These are phyloP conservation scores for Drosophila mauritiana DNA, from an alignment of 1,140 invertebrate species.

Conservation along the genomic window DNA sequence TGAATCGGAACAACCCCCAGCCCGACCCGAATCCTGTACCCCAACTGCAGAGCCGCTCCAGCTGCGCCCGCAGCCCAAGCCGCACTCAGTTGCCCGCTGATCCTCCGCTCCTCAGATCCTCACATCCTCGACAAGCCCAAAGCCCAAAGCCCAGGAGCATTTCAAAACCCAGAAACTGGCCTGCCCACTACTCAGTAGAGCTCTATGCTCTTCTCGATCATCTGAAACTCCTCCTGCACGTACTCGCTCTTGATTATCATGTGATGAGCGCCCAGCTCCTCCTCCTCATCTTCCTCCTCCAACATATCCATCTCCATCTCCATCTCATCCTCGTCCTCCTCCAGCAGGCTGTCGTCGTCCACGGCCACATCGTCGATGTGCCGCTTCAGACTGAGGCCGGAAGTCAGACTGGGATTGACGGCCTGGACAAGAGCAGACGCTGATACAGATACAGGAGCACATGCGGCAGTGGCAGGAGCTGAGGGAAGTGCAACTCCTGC, in stretches of 20 bases:
- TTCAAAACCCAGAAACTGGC: constrained; percentile 12
- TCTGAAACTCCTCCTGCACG: constrained; percentile 52
- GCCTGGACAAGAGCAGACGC: background rate
- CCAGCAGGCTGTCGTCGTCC: constrained; percentile 68
- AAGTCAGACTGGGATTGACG: background rate
- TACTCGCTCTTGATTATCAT: constrained; percentile 60
- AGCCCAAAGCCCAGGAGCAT: constrained; percentile 31
- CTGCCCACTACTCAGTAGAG: constrained; percentile 44
- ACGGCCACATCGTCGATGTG: constrained; percentile 63
- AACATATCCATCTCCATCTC: constrained; percentile 30
- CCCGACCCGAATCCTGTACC: background rate
- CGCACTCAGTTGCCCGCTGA: constrained; percentile 20
- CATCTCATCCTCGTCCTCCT: constrained; percentile 54
- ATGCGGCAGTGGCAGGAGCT: background rate
- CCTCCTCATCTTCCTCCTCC: constrained; percentile 27
- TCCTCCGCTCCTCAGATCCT: too few species aligned
- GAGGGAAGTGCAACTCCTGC: background rate
- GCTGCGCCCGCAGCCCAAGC: constrained; percentile 8
- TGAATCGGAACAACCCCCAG: background rate
- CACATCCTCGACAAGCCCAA: background rate
- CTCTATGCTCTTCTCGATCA: constrained; percentile 72
- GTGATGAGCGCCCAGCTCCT: constrained; percentile 35
- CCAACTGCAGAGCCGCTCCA: constrained; percentile 32
- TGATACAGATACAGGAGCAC: background rate
- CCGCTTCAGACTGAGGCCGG: constrained; percentile 39